Evolutionary conservation across 2,797 vertebrate genomes (phyloP).

Genomic region (Smutsia gigantea): DNA sequence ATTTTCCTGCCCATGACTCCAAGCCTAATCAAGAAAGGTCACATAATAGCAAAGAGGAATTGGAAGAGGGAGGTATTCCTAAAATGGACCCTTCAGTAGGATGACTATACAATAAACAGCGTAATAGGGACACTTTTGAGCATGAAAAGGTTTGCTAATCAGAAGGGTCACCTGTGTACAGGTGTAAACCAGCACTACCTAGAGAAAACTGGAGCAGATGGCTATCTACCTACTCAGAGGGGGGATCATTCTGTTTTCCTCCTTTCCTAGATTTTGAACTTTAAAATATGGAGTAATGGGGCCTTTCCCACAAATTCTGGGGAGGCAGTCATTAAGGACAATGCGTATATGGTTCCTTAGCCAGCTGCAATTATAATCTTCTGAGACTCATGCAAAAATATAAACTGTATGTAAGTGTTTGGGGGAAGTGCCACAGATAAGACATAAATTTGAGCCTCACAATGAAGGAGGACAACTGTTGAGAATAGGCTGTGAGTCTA

Average conservation of each 20-base stretch:
- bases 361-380: not conserved
- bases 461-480: not conserved
- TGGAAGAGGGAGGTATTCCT: not conserved
- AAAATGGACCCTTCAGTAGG: not conserved
- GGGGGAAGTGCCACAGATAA: not conserved
- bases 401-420: not conserved
- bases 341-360: not conserved
- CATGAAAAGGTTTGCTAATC: not conserved
- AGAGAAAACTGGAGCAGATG: not conserved
- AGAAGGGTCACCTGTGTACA: not conserved
- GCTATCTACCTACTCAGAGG: not conserved
- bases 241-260: not conserved
- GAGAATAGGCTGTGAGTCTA: not conserved
- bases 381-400: not conserved
- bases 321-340: not conserved
- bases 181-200: not conserved
- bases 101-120: not conserved
- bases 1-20: not conserved
- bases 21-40: not conserved
- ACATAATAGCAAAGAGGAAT: not conserved
- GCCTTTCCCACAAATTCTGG: not conserved
- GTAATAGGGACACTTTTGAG: not conserved
- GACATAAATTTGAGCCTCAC: not conserved
- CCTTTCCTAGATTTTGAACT: not conserved
- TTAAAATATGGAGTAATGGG: not conserved